Conservation (phyloP, 1,140 invertebrate genomes). For the Condylostylus longicornis region DNA sequence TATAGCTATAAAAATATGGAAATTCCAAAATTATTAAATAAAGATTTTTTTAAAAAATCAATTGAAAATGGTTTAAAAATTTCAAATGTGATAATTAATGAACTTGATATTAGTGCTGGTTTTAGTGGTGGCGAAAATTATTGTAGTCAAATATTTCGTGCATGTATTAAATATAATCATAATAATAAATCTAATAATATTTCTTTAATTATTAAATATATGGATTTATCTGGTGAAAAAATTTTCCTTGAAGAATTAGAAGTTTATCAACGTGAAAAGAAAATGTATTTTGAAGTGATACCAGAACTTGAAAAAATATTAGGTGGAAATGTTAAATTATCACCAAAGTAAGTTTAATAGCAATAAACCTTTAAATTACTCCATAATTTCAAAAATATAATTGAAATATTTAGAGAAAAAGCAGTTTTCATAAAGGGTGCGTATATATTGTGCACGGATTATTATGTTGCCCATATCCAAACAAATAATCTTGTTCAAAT, state of each 20-base stretch:
- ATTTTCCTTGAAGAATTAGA: constrained; percentile 27
- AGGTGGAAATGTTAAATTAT: constrained; percentile 22
- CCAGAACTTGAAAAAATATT: constrained; percentile 25
- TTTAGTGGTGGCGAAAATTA: constrained; percentile 25
- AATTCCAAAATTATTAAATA: constrained; percentile 23
- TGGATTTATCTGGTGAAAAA: constrained; percentile 26
- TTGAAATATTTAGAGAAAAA: no score
- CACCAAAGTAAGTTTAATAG: constrained; percentile 14
- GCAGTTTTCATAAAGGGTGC: no score
- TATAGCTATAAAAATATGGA: no score
- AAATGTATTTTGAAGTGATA: constrained; percentile 27
- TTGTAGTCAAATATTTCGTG: constrained; percentile 28
- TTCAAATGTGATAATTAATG: constrained; percentile 24
- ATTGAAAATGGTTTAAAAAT: constrained; percentile 24
- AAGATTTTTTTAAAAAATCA: constrained; percentile 25
- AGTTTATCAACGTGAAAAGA: constrained; percentile 26
- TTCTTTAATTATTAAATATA: constrained; percentile 24
- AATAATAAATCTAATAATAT: background rate
- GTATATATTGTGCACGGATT: no score
- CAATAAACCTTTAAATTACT: constrained; percentile 31
- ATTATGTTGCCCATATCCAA: no score
- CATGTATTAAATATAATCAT: constrained; percentile 1
- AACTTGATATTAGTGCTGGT: constrained; percentile 20
- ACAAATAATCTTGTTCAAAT: no score
- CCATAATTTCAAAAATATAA: no score